Evolutionary conservation across 1,140 invertebrate species (phyloP).

Genomic region (Luehdorfia chinensis): DNA sequence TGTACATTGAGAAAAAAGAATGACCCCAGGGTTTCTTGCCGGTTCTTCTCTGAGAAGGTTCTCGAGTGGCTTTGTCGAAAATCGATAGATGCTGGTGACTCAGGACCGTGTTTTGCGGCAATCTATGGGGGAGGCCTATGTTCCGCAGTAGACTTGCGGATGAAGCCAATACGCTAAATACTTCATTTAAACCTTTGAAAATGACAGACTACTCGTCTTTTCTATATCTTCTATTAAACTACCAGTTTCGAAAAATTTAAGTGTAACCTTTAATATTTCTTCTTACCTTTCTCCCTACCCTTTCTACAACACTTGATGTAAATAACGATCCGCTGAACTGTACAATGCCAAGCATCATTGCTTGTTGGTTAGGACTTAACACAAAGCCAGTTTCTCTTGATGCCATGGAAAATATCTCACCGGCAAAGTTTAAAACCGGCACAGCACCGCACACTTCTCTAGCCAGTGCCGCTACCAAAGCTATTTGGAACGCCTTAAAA

Average conservation of each 20-base stretch:
- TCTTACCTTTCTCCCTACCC: constrained; percentile 29
- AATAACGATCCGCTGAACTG: constrained; percentile 25
- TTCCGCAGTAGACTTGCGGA: too few relatives aligned
- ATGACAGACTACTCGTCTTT: not conserved
- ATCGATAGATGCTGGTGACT: too few relatives aligned
- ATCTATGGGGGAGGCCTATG: too few relatives aligned
- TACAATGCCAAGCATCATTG: constrained; percentile 30
- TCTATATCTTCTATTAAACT: not conserved
- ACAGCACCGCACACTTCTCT: constrained; percentile 30
- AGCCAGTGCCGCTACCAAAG: constrained; percentile 22
- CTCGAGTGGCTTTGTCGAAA: too few relatives aligned
- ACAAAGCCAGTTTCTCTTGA: constrained; percentile 21
- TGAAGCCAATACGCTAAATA: too few relatives aligned
- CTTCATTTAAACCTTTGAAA: too few relatives aligned
- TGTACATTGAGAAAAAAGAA: too few relatives aligned
- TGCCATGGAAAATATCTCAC: constrained; percentile 27
- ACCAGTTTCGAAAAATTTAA: not conserved
- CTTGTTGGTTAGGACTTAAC: constrained; percentile 30
- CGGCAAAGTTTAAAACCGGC: constrained; percentile 33
- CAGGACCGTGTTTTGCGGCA: too few relatives aligned
- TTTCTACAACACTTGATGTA: constrained; percentile 29
- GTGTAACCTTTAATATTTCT: too few relatives aligned
- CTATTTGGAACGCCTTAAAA: constrained; percentile 28
- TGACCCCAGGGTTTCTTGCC: too few relatives aligned
- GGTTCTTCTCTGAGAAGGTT: too few relatives aligned